A percentile compares a stretch with the other conserved stretches of the same genome.
Evolutionary conservation across 2,888 invertebrate genomes (phyloP).

Genomic region (Acleris sparsana): DNA sequence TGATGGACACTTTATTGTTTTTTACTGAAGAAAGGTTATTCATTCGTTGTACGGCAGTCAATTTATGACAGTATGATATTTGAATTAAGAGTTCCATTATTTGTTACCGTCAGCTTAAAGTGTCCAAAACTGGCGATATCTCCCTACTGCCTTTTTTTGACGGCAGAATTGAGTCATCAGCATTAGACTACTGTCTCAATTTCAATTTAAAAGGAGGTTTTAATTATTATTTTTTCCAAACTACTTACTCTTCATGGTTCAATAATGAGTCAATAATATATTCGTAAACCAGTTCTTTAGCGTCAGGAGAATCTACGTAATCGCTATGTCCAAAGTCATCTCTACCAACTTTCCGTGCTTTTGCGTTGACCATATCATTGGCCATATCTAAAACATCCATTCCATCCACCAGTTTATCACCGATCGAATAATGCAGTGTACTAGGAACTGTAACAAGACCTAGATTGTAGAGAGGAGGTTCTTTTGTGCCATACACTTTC

Average conservation of each 20-base stretch:
- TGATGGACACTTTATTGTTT: too few relatives aligned
- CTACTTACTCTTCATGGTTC: conserved; percentile 29
- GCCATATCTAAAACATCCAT: conserved; percentile 63
- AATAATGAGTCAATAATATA: conserved; percentile 53
- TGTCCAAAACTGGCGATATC: too few relatives aligned
- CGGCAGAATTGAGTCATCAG: too few relatives aligned
- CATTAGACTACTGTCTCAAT: too few relatives aligned
- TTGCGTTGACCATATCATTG: conserved; percentile 55
- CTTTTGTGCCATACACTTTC: conserved; percentile 47
- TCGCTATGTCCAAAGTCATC: conserved; percentile 59
- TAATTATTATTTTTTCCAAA: not conserved
- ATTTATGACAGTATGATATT: too few relatives aligned
- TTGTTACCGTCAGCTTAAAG: too few relatives aligned
- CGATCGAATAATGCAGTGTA: conserved; percentile 63
- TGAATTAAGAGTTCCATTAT: too few relatives aligned
- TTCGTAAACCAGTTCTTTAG: conserved; percentile 61
- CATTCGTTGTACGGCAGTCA: too few relatives aligned
- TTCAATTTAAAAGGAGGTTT: not conserved
- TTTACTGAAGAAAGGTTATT: too few relatives aligned
- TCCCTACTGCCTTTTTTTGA: too few relatives aligned
- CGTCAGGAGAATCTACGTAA: conserved; percentile 54
- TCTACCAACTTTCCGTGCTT: conserved; percentile 55
- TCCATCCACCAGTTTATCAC: conserved; percentile 56
- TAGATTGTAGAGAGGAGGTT: conserved; percentile 60
- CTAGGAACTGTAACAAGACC: conserved; percentile 53